Evolutionary conservation across 2,113 vertebrate genomes (phyloP).

Genomic region (Meleagris gallopavo): DNA sequence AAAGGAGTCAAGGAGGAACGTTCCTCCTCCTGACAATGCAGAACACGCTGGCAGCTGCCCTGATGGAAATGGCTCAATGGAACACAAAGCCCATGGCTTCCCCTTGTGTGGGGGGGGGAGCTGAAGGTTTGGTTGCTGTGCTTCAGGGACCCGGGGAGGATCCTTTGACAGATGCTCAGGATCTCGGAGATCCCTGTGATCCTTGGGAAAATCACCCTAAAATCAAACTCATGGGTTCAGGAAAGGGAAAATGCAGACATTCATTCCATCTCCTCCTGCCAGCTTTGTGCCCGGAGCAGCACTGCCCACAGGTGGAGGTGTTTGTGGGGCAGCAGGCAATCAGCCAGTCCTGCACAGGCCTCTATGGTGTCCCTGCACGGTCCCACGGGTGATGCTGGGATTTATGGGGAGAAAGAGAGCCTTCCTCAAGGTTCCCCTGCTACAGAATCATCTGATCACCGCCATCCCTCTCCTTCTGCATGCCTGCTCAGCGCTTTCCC

Average conservation of each 20-base stretch:
- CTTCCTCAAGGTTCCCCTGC: neutral
- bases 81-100: neutral
- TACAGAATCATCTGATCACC: neutral
- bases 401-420: neutral
- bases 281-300: accelerated
- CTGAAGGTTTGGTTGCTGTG: neutral
- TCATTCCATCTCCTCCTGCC: neutral
- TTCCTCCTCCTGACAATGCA: neutral
- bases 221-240: neutral
- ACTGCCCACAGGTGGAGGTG: neutral
- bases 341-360: neutral
- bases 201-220: neutral
- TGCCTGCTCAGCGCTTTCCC: no score
- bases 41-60: neutral
- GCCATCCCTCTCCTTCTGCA: neutral
- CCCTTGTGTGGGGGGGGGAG: neutral
- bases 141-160: neutral
- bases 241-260: neutral
- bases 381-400: neutral
- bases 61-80: neutral
- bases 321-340: neutral
- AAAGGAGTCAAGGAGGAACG: neutral
- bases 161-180: neutral
- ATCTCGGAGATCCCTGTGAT: neutral
- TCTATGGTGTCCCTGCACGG: neutral